Percentiles rank a stretch among this genome's conserved stretches.
Evolutionary conservation across 1,140 invertebrate species (phyloP).

Genomic region (Sycophila sp.): DNA sequence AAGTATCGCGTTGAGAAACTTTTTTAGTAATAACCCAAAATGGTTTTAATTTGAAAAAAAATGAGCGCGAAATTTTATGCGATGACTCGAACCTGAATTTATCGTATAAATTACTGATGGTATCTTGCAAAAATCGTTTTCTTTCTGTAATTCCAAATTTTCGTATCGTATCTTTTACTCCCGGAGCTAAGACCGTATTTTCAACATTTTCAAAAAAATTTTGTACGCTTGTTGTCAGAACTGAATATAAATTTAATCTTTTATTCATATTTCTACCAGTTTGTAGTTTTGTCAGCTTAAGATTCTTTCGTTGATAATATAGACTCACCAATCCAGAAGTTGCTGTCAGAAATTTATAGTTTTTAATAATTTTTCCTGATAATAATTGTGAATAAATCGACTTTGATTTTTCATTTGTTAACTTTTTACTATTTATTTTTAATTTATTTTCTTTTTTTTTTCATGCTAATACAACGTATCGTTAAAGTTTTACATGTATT

Average conservation of each 20-base stretch:
- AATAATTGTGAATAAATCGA: not conserved
- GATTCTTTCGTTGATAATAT: not conserved
- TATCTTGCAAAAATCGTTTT: not conserved
- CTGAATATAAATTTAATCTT: not conserved
- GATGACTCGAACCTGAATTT: not conserved
- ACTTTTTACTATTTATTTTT: too few relatives aligned
- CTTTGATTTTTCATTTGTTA: not conserved
- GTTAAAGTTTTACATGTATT: too few relatives aligned
- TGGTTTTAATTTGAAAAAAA: not conserved
- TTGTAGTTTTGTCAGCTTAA: not conserved
- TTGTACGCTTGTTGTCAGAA: too few relatives aligned
- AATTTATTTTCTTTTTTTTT: too few relatives aligned
- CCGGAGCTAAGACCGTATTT: not conserved
- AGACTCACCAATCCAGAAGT: not conserved
- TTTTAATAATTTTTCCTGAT: not conserved
- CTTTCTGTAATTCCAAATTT: not conserved
- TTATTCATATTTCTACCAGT: not conserved
- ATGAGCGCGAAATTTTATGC: not conserved
- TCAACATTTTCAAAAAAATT: slow-evolving; percentile 3
- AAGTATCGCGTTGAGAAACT: slow-evolving; percentile 5
- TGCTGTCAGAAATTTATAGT: not conserved
- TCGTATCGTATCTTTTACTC: not conserved
- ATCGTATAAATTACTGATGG: not conserved
- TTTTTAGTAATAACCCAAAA: not conserved
- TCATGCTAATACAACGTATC: too few relatives aligned